Evolutionary conservation across 1,140 invertebrate species (phyloP).

Genomic region (Phortica variegata): DNA sequence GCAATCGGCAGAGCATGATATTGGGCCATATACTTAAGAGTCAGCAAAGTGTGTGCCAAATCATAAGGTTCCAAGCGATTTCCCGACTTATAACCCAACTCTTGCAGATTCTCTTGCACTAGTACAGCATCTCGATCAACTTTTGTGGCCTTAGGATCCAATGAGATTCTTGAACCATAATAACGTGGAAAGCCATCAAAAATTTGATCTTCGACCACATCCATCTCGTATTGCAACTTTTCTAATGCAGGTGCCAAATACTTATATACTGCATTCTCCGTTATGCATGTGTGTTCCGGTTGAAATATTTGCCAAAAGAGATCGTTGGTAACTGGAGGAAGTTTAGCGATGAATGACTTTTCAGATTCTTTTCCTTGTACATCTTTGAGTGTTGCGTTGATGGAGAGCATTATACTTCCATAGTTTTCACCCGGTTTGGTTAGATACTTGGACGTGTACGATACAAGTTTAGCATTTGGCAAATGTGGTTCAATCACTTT

Average conservation of each 20-base stretch:
- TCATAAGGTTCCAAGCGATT: conserved; percentile 60
- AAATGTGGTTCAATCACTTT: conserved; percentile 32
- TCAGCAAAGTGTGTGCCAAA: conserved; percentile 56
- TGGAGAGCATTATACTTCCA: conserved; percentile 60
- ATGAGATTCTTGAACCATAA: conserved; percentile 59
- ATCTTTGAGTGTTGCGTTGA: conserved; percentile 32
- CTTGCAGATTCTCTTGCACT: conserved; percentile 62
- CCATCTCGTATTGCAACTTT: conserved; percentile 58
- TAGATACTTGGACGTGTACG: conserved; percentile 34
- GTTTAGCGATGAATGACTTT: conserved; percentile 60
- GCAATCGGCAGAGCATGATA: conserved; percentile 64
- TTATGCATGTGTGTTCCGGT: conserved; percentile 61
- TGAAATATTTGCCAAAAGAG: conserved; percentile 62
- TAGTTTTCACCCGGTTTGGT: conserved; percentile 65
- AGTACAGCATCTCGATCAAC: conserved; percentile 62
- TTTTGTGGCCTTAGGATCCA: conserved; percentile 43
- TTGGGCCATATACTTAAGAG: conserved; percentile 59
- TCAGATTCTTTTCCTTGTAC: conserved; percentile 5
- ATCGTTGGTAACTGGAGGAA: conserved; percentile 61
- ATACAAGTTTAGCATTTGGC: conserved; percentile 13
- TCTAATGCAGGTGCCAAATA: conserved; percentile 58
- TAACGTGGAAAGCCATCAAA: conserved; percentile 60
- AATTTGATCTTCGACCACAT: conserved; percentile 44
- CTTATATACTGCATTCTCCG: conserved; percentile 62
- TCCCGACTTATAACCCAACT: conserved; percentile 56